Percentiles rank a stretch among this genome's conserved stretches.
Conservation (phyloP, 2,113 vertebrate genomes). For the Agelaius phoeniceus region DNA sequence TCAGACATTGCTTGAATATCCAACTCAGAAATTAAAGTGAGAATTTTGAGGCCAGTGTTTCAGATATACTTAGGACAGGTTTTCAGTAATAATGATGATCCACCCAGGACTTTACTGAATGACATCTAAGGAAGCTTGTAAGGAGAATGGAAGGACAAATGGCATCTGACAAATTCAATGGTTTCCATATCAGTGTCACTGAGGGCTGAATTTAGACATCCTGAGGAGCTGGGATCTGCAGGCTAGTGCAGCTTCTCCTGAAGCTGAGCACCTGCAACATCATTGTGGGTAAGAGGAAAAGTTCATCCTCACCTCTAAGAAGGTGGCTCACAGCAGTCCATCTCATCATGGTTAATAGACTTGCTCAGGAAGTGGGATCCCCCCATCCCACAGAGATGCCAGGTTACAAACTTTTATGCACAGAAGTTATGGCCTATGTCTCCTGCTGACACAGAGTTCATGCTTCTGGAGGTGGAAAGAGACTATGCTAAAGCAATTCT, state of each 20-base stretch:
- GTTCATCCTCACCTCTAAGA: neutral
- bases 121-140: neutral
- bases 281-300: neutral
- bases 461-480: neutral
- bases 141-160: neutral
- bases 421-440: neutral
- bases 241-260: neutral
- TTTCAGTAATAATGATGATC: neutral
- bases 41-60: neutral
- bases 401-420: neutral
- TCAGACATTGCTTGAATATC: neutral
- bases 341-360: neutral
- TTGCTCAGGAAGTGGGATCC: neutral
- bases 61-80: neutral
- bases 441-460: neutral
- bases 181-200: neutral
- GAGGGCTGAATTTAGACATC: neutral
- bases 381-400: neutral
- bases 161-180: neutral
- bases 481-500: neutral
- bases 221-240: neutral
- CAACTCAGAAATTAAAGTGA: neutral
- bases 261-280: neutral
- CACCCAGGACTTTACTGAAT: neutral
- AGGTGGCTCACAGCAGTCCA: neutral